Percentiles rank a stretch among this genome's conserved stretches.
Conservation (phyloP, 2,888 invertebrate species). For the Synanthedon formicaeformis region DNA sequence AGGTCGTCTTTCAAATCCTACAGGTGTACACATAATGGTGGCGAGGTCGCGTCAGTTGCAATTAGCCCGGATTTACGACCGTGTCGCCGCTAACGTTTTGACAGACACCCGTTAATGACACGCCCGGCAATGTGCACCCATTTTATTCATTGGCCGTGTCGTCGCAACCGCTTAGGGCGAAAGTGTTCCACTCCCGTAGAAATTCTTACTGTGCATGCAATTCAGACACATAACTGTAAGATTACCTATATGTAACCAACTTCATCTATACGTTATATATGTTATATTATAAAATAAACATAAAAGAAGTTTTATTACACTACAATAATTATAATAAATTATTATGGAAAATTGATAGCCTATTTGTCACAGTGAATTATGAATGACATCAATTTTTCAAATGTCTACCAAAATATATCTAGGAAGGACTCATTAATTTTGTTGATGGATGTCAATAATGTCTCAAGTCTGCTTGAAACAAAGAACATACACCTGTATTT, state of each 20-base stretch:
- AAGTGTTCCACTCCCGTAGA: not conserved
- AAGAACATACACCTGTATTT: no score
- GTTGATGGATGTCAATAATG: constrained; percentile 36
- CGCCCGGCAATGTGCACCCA: constrained; percentile 27
- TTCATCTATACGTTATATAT: no score
- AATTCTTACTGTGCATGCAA: not conserved
- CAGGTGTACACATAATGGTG: constrained; percentile 21
- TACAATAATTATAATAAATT: not conserved
- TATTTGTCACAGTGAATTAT: constrained; percentile 23
- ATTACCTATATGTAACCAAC: no score
- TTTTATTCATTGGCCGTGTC: constrained; percentile 29
- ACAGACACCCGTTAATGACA: constrained; percentile 18
- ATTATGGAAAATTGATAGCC: not conserved
- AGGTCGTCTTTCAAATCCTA: constrained; percentile 30
- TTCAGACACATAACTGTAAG: no score
- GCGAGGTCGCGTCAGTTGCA: constrained; percentile 15
- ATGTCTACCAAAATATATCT: constrained; percentile 10
- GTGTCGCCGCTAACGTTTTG: constrained; percentile 23
- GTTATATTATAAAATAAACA: no score
- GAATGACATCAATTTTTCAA: constrained; percentile 29
- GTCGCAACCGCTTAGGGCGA: not conserved
- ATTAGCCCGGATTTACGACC: constrained; percentile 29
- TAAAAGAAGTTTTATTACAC: no score
- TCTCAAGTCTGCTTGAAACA: constrained; percentile 10
- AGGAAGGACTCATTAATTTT: constrained; percentile 27